Evolutionary conservation across 2,888 invertebrate species (phyloP).

Genomic region (Dioctria linearis): DNA sequence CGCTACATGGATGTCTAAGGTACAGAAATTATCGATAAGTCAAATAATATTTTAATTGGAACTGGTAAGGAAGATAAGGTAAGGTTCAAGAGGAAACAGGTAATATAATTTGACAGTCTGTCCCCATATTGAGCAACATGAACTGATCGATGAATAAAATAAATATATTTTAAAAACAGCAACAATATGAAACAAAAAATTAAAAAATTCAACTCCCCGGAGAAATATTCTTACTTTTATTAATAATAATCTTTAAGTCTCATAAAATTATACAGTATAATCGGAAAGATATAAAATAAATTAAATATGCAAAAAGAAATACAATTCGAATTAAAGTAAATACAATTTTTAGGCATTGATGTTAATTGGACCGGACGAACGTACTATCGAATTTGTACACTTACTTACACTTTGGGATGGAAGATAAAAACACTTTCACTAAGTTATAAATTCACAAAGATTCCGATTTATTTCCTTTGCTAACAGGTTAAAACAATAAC

Average conservation of each 20-base stretch:
- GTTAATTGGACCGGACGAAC: constrained; percentile 12
- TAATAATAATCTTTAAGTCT: constrained; percentile 39
- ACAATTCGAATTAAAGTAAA: constrained; percentile 22
- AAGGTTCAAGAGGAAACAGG: too few relatives aligned
- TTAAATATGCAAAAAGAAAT: constrained; percentile 34
- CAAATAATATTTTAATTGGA: too few relatives aligned
- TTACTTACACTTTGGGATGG: constrained; percentile 28
- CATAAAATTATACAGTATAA: constrained; percentile 42
- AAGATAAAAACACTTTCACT: constrained; percentile 6
- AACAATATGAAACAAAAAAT: too few relatives aligned
- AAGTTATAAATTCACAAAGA: constrained; percentile 44
- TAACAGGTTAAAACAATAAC: constrained; percentile 38
- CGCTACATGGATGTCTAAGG: too few relatives aligned
- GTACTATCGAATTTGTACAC: constrained; percentile 20
- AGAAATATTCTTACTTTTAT: constrained; percentile 49
- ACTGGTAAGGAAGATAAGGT: too few relatives aligned
- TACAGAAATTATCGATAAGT: too few relatives aligned
- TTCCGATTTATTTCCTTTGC: constrained; percentile 35
- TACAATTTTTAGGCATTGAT: constrained; percentile 3
- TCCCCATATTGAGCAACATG: too few relatives aligned
- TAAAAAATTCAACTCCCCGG: constrained; percentile 40
- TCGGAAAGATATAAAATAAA: constrained; percentile 51
- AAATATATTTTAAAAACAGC: too few relatives aligned
- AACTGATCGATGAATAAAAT: too few relatives aligned
- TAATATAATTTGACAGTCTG: too few relatives aligned